phyloP scores from a whole-genome alignment of 2,888 invertebrate genomes.

The Pediacus dermestoides region DNA sequence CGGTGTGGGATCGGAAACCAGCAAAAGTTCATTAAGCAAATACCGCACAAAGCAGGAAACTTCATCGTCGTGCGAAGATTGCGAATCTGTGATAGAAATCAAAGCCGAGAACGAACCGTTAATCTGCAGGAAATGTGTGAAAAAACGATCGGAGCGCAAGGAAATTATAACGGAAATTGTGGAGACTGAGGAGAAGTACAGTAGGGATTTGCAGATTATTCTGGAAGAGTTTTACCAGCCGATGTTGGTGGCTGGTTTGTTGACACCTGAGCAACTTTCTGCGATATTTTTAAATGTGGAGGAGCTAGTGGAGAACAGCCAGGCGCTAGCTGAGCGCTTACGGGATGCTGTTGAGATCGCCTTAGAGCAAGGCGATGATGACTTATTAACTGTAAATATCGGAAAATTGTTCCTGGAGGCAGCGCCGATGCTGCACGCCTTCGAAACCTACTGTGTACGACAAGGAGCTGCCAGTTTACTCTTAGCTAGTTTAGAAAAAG shows the following conservation, averaged over 20 bases:
- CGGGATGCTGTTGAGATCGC: conserved; percentile 85
- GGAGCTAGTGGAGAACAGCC: conserved; percentile 82
- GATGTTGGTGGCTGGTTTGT: conserved; percentile 86
- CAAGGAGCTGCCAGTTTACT: conserved; percentile 87
- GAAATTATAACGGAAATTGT: conserved; percentile 94
- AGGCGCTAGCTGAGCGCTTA: conserved; percentile 79
- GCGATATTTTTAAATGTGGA: conserved; percentile 92
- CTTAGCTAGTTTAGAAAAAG: conserved; percentile 87
- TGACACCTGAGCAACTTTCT: conserved; percentile 86
- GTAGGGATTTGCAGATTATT: conserved; percentile 87
- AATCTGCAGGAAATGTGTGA: conserved; percentile 83
- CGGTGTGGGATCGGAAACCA: conserved; percentile 89
- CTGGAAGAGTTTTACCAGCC: conserved; percentile 91
- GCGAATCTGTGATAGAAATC: conserved; percentile 72
- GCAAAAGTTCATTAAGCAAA: conserved; percentile 77
- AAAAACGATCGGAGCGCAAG: conserved; percentile 84
- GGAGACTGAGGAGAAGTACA: conserved; percentile 94
- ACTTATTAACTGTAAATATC: conserved; percentile 83
- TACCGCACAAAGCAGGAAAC: conserved; percentile 62
- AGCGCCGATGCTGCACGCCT: conserved; percentile 88
- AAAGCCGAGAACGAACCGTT: conserved; percentile 73
- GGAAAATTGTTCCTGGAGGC: conserved; percentile 89
- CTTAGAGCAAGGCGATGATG: conserved; percentile 75
- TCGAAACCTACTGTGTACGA: conserved; percentile 91
- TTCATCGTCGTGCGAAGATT: conserved; percentile 69